phyloP scores from a whole-genome alignment of 1,140 invertebrate species.

The Bicyclus anynana region DNA sequence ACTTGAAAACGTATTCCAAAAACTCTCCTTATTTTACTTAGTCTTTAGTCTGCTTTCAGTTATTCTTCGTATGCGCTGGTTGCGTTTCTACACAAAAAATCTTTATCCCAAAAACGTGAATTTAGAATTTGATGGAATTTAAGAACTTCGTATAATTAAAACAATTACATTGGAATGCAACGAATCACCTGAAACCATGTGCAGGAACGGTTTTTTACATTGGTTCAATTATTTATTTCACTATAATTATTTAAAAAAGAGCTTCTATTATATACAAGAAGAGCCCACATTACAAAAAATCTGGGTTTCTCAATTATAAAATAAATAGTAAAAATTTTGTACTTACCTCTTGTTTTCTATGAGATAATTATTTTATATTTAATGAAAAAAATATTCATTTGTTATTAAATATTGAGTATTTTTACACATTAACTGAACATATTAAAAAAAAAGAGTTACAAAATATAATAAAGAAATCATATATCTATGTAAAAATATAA shows the following conservation, averaged over 20 bases:
- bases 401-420: slow-evolving; percentile 66
- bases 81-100: too few relatives aligned
- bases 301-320: slow-evolving; percentile 41
- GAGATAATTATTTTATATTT: slow-evolving; percentile 69
- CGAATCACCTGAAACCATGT: neutral
- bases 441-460: slow-evolving; percentile 60
- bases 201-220: slow-evolving; percentile 23
- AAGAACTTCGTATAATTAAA: too few relatives aligned
- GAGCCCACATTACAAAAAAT: slow-evolving; percentile 38
- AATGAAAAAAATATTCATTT: slow-evolving; percentile 65
- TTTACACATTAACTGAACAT: slow-evolving; percentile 73
- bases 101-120: too few relatives aligned
- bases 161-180: neutral
- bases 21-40: too few relatives aligned
- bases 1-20: too few relatives aligned
- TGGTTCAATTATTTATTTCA: slow-evolving; percentile 18
- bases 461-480: slow-evolving; percentile 51
- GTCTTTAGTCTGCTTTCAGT: too few relatives aligned
- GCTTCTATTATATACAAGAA: slow-evolving; percentile 65
- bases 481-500: slow-evolving; percentile 61
- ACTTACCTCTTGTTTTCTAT: slow-evolving; percentile 71
- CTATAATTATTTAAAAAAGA: slow-evolving; percentile 51
- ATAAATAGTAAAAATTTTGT: slow-evolving; percentile 59
- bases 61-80: too few relatives aligned
- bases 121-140: too few relatives aligned